Conservation (phyloP, 1,140 invertebrate genomes). For the Bombus soroeensis region DNA sequence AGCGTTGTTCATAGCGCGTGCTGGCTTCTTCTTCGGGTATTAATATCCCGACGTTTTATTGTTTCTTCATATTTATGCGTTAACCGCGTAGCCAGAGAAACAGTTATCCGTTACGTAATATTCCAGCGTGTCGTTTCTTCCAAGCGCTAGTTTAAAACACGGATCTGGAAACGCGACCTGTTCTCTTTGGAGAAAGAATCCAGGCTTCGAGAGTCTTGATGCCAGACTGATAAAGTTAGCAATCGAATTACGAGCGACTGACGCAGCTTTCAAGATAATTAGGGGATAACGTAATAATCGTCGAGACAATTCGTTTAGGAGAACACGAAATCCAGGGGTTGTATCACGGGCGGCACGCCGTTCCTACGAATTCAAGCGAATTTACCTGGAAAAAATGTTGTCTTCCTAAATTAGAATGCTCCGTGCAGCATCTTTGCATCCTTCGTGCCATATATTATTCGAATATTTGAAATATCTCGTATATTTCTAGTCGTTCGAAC, state of each 20-base stretch:
- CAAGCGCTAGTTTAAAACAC: neutral
- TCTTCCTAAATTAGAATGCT: neutral
- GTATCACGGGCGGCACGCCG: neutral
- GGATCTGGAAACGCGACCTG: neutral
- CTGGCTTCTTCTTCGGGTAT: neutral
- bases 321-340: neutral
- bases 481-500: too few relatives aligned
- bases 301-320: neutral
- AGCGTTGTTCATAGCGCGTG: neutral
- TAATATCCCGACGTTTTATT: neutral
- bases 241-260: slow-evolving; percentile 4
- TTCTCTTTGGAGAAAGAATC: neutral
- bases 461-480: neutral
- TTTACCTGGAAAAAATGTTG: neutral
- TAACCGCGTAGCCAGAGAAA: slow-evolving; percentile 3
- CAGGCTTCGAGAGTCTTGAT: neutral
- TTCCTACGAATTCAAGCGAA: neutral
- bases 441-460: too few relatives aligned
- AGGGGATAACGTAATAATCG: slow-evolving; percentile 19
- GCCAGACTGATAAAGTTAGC: neutral
- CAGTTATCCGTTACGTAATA: neutral
- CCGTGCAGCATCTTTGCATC: neutral
- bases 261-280: slow-evolving; percentile 14
- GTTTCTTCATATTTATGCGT: neutral
- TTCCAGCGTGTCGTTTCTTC: too few relatives aligned